These are phyloP conservation scores for Netelia virgata DNA, from an alignment of 2,888 invertebrate genomes.

Conservation along the genomic window DNA sequence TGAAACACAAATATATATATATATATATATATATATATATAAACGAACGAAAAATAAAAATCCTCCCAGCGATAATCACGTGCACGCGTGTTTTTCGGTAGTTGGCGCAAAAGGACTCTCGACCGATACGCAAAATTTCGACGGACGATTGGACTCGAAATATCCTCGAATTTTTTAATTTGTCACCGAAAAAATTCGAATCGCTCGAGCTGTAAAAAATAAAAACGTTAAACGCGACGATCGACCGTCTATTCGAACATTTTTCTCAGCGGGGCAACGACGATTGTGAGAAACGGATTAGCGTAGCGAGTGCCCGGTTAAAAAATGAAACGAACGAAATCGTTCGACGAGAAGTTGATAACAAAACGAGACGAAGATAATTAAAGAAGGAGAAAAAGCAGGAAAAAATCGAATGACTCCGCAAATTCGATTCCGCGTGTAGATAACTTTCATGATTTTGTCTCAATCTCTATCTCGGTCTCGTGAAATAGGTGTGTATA, in stretches of 20 bases:
- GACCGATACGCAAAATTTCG: conserved; percentile 12
- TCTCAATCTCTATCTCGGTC: conserved; percentile 25
- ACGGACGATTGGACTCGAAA: background rate
- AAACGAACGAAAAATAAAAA: conserved; percentile 27
- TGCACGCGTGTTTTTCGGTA: conserved; percentile 2
- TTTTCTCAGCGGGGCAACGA: background rate
- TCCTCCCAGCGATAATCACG: conserved; percentile 37
- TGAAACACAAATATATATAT: conserved; percentile 21
- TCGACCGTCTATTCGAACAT: background rate
- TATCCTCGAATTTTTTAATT: background rate
- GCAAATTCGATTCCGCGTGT: conserved; percentile 17
- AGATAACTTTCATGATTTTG: conserved; percentile 42
- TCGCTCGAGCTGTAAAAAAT: background rate
- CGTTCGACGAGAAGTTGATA: conserved; percentile 4
- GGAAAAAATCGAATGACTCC: background rate
- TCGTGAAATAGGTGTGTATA: conserved; percentile 48
- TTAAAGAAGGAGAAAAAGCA: background rate
- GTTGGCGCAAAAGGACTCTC: conserved; percentile 15
- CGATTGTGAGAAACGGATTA: background rate
- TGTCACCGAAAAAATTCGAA: background rate
- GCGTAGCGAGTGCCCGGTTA: too few species aligned
- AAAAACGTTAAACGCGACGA: background rate
- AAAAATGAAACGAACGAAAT: background rate
- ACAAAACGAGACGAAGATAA: background rate
- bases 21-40: background rate